phyloP scores from a whole-genome alignment of 2,888 invertebrate species.

The Xestia xanthographa region DNA sequence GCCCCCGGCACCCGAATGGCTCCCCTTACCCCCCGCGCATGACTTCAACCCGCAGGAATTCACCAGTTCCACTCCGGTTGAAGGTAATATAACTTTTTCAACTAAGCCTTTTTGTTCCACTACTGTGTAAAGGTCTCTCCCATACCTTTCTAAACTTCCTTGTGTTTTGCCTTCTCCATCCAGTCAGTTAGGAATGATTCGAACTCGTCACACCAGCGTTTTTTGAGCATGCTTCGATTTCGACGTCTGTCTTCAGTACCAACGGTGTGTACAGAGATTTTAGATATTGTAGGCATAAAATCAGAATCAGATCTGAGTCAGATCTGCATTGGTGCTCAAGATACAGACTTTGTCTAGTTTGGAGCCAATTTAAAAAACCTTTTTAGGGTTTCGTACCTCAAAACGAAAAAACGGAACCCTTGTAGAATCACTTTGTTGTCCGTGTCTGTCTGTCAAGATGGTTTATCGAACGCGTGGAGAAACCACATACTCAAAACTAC shows the following conservation, averaged over 20 bases:
- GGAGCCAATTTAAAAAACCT: too few species aligned
- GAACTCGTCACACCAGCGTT: not conserved
- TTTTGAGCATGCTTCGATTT: not conserved
- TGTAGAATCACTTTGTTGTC: too few species aligned
- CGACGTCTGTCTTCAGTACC: not conserved
- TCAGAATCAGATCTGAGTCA: too few species aligned
- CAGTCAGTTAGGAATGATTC: not conserved
- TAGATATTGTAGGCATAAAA: too few species aligned
- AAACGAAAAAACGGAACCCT: too few species aligned
- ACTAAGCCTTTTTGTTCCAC: not conserved
- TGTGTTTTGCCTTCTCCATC: not conserved
- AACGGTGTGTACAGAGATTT: not conserved
- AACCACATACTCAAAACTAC: too few species aligned
- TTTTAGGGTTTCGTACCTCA: too few species aligned
- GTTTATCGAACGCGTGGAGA: too few species aligned
- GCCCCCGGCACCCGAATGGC: slow-evolving; percentile 56
- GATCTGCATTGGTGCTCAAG: too few species aligned
- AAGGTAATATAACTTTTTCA: slow-evolving; percentile 56
- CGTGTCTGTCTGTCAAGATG: too few species aligned
- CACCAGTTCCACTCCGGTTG: slow-evolving; percentile 62
- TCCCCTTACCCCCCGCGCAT: slow-evolving; percentile 42
- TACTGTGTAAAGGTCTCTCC: not conserved
- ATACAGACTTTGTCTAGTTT: too few species aligned
- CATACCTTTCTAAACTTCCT: not conserved
- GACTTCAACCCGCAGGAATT: slow-evolving; percentile 57